These are phyloP conservation scores for Leucophenga varia DNA, from an alignment of 1,140 invertebrate species.

Conservation along the genomic window DNA sequence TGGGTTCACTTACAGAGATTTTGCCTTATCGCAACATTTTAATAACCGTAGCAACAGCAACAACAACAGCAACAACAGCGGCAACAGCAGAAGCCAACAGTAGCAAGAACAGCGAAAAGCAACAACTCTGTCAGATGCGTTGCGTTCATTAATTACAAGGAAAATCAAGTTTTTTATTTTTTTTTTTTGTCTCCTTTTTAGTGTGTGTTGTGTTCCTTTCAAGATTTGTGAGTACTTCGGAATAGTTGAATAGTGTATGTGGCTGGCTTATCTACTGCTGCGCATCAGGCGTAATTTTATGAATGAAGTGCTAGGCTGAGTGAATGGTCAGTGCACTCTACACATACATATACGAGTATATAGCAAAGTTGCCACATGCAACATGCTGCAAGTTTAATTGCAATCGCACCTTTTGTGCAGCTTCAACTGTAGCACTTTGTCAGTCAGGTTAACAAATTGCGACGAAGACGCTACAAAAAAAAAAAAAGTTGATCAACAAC, in stretches of 20 bases:
- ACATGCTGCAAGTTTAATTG: no score
- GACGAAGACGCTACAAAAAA: constrained; percentile 14
- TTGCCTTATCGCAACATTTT: constrained; percentile 53
- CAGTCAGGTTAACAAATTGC: constrained; percentile 51
- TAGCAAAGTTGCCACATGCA: no score
- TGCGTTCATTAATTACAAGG: constrained; percentile 52
- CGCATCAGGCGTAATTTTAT: constrained; percentile 53
- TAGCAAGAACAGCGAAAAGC: neutral
- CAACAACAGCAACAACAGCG: constrained; percentile 6
- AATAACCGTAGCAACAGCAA: constrained; percentile 51
- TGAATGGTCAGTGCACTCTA: neutral
- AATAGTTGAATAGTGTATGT: constrained; percentile 24
- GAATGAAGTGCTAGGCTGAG: constrained; percentile 44
- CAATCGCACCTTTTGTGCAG: no score
- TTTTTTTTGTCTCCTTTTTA: constrained; percentile 5
- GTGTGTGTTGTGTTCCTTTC: constrained; percentile 36
- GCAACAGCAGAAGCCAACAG: constrained; percentile 12
- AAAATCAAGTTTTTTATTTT: constrained; percentile 44
- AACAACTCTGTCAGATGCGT: constrained; percentile 8
- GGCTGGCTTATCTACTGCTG: constrained; percentile 40
- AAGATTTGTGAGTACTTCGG: constrained; percentile 29
- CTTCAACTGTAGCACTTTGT: constrained; percentile 45
- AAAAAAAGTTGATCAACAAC: neutral
- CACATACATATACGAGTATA: no score
- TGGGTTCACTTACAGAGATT: no score